Conservation (phyloP, 1,140 invertebrate genomes). For the Gonioctena quinquepunctata region DNA sequence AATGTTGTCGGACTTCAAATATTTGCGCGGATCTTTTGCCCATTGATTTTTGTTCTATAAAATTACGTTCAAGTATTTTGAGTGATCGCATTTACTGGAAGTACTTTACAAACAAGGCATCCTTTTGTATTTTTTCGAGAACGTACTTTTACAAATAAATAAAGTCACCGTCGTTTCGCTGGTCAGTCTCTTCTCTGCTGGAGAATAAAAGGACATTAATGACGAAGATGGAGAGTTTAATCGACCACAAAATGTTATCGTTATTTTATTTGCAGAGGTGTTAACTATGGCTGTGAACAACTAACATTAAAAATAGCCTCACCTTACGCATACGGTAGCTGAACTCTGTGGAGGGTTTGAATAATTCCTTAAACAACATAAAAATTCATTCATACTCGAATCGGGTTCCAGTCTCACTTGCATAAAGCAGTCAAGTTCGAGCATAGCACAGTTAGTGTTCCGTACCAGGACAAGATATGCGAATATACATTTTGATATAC, state of each 20-base stretch:
- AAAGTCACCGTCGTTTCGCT: neutral
- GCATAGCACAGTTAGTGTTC: no score
- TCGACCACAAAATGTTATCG: conserved; percentile 2
- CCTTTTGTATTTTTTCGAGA: conserved; percentile 24
- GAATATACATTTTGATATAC: no score
- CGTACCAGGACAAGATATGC: no score
- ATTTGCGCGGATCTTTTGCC: conserved; percentile 33
- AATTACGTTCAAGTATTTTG: conserved; percentile 40
- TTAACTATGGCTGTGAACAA: neutral
- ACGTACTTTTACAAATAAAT: neutral
- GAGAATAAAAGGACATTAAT: conserved; percentile 1
- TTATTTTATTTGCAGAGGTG: conserved; percentile 11
- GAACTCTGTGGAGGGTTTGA: neutral
- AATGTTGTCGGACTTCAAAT: conserved; percentile 40
- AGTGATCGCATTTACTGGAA: conserved; percentile 40
- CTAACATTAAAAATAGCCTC: neutral
- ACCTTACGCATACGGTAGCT: neutral
- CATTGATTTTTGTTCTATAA: conserved; percentile 45
- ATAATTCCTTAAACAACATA: no score
- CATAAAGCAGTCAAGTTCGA: no score
- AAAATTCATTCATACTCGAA: no score
- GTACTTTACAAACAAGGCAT: conserved; percentile 33
- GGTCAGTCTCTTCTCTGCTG: neutral
- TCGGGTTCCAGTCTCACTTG: no score
- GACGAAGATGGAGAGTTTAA: conserved; percentile 9